Base-by-base conservation (phyloP, 2,113 vertebrate species). In the Conger conger region DNA sequence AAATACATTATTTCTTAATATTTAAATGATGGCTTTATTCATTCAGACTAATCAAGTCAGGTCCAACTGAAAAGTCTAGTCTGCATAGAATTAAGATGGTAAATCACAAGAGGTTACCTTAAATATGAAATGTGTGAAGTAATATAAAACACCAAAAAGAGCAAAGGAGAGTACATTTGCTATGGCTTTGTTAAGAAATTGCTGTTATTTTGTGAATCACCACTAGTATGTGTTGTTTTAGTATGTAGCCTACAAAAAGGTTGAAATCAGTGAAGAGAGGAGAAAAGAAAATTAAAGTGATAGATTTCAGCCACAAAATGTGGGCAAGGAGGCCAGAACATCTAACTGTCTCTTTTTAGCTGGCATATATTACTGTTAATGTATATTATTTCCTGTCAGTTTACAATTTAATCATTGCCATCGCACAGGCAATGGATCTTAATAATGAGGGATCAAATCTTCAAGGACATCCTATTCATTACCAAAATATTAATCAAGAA, bases 401-500 rank as follows among this genome's bases (percentile, higher is more conserved):
- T 76, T 76, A 79, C 11, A 78, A 84, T 84, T 84, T 54, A 50
- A 79, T 84, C 11, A 79, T 53, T 54, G 83, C 76, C 38, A 53
- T 42, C 20, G 38, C 83, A 38, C 13, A 76, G 68, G 50, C 42
- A 76, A 54, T 54, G 40, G 82, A 79, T 79, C 76, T 79, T 84
- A 84, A 84, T 84, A 83, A 83, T 23, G 36, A 27, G 40, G 35
- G 81, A 27, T 82, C 6, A 30, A 38, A 76, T 27, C 7, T 83
- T 83, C 83, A 54, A 78, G 45, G 42, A 38, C 50, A 78, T 60
- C 54, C 76, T 79, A 79, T 57, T 40, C 33, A 79, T 38, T 79
- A 84, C 45, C 42, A 78, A 79, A 79, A 40, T 73, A 82, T 82
- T 82, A 82, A 68, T 82, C 81, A 82, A 18, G 13, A 37, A 36